Evolutionary conservation across 2,113 vertebrate genomes (phyloP).

Genomic region (Xenopus borealis): DNA sequence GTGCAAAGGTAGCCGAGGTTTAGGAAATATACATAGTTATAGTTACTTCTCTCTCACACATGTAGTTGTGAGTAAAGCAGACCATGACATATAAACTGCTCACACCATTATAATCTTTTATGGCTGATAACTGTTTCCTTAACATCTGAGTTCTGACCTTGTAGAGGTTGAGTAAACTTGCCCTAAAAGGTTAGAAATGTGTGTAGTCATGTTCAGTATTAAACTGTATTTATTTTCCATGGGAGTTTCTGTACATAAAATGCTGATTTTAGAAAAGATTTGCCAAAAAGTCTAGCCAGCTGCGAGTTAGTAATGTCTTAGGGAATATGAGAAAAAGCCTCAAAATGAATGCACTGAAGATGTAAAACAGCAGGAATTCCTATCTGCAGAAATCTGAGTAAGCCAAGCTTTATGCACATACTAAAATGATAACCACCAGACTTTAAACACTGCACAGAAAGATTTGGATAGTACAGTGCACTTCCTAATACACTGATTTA

Average conservation of each 20-base stretch:
- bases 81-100: no score
- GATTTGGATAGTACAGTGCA: background rate
- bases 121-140: no score
- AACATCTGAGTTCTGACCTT: no score
- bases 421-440: constrained; percentile 8
- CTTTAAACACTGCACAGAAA: background rate
- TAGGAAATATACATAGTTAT: no score
- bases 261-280: constrained; percentile 33
- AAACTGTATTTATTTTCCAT: background rate
- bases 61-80: no score
- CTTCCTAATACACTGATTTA: background rate
- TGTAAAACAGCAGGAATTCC: background rate
- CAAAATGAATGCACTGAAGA: background rate
- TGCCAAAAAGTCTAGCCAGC: constrained; percentile 35
- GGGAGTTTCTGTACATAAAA: constrained; percentile 12
- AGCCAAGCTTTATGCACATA: constrained; percentile 3
- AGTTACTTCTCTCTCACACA: no score
- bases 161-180: background rate
- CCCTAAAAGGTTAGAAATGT: background rate
- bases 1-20: no score
- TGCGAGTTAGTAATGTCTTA: background rate
- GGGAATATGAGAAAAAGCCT: background rate
- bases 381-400: constrained; percentile 14
- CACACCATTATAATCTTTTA: no score
- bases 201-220: background rate